Conservation (phyloP, 2,888 invertebrate species). For the Pollenia labialis region DNA sequence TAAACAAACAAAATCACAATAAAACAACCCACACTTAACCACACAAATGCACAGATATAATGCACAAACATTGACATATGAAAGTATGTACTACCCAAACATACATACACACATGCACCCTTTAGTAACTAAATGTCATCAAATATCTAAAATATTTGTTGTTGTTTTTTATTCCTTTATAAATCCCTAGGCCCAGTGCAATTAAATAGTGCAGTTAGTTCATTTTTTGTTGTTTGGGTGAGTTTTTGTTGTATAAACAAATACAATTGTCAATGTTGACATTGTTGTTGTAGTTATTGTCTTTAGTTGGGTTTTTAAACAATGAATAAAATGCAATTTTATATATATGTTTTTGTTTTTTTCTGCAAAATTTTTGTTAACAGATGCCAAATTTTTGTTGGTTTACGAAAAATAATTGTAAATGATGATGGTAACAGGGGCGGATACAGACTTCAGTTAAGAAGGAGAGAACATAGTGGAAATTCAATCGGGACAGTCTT, state of each 20-base stretch:
- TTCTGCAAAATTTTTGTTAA: slow-evolving; percentile 50
- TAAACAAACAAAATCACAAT: slow-evolving; percentile 61
- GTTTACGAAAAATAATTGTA: slow-evolving; percentile 65
- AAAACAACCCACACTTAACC: slow-evolving; percentile 35
- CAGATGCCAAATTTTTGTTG: slow-evolving; percentile 69
- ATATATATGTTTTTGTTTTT: slow-evolving; percentile 9
- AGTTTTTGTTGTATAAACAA: slow-evolving; percentile 47
- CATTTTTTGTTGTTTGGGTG: neutral
- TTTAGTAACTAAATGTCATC: slow-evolving; percentile 68
- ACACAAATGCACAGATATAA: slow-evolving; percentile 49
- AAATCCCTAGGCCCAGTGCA: slow-evolving; percentile 61
- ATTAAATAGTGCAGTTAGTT: slow-evolving; percentile 68
- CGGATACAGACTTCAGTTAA: neutral
- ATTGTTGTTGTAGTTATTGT: slow-evolving; percentile 46
- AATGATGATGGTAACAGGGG: slow-evolving; percentile 29
- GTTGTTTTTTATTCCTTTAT: slow-evolving; percentile 20
- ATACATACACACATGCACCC: neutral
- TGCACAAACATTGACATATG: neutral
- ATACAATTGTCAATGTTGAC: slow-evolving; percentile 39
- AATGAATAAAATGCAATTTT: slow-evolving; percentile 63
- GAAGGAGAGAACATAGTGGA: too few species aligned
- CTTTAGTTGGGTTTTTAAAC: slow-evolving; percentile 29
- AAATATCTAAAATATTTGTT: slow-evolving; percentile 61
- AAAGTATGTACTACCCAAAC: neutral
- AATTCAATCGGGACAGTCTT: too few species aligned